Percentiles rank a stretch among this genome's conserved stretches.
Evolutionary conservation across 2,113 vertebrate species (phyloP).

Genomic region (Campylomormyrus numenius): DNA sequence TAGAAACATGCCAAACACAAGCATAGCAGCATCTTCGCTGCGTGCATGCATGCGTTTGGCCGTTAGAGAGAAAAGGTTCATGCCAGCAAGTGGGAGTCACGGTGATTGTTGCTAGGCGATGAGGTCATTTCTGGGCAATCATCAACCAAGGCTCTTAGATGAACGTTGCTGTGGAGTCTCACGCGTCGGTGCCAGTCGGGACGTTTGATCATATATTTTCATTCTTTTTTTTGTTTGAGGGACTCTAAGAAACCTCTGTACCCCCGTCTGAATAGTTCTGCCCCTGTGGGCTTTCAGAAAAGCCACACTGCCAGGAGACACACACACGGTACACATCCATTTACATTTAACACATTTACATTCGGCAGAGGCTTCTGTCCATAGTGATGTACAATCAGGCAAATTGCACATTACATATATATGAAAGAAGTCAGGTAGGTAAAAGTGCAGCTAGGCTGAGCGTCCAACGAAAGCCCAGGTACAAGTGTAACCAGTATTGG

Average conservation of each 20-base stretch:
- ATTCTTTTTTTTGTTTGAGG: background rate
- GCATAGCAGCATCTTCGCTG: background rate
- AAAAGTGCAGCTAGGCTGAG: no score
- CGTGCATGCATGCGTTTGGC: background rate
- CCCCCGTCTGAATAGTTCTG: background rate
- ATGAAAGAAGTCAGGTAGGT: no score
- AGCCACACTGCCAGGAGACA: background rate
- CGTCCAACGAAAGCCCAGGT: no score
- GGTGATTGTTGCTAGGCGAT: constrained; percentile 12
- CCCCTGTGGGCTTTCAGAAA: background rate
- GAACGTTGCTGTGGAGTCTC: background rate
- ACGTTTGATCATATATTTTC: background rate
- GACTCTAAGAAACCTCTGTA: background rate
- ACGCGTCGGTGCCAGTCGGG: background rate
- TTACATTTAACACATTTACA: background rate
- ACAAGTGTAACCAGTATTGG: no score
- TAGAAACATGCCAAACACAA: background rate
- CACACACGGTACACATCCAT: background rate
- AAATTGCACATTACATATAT: no score
- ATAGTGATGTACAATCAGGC: no score
- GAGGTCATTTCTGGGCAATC: background rate
- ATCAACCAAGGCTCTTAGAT: background rate
- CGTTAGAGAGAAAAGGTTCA: background rate
- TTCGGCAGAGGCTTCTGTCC: background rate
- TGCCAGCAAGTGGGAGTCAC: background rate